phyloP scores from a whole-genome alignment of 2,113 vertebrate genomes.

The Mirza zaza region DNA sequence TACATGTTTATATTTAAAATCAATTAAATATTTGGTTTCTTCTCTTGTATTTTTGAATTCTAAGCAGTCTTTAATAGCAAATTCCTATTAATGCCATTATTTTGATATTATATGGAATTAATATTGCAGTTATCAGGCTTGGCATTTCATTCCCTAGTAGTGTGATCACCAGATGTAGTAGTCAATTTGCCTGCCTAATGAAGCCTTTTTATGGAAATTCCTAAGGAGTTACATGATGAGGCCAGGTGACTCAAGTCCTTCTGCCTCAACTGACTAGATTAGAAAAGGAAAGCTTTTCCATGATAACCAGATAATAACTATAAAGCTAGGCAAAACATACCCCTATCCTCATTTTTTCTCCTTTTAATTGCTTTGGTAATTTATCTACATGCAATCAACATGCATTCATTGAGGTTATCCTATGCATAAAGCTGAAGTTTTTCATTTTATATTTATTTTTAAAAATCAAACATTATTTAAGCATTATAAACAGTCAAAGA shows the following conservation, averaged over 20 bases:
- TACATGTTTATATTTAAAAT: not conserved
- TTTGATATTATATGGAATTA: not conserved
- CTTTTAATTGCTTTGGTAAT: not conserved
- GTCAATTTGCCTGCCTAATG: not conserved
- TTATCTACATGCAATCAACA: not conserved
- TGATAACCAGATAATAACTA: not conserved
- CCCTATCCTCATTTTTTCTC: not conserved
- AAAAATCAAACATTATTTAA: not conserved
- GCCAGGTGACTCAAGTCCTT: not conserved
- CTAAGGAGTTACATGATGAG: not conserved
- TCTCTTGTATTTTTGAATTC: not conserved
- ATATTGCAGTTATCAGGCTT: not conserved
- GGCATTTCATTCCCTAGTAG: not conserved
- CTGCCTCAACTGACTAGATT: not conserved
- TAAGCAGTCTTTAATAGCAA: not conserved
- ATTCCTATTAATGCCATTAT: not conserved
- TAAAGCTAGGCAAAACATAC: not conserved
- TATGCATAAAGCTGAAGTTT: not conserved
- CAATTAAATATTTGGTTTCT: not conserved
- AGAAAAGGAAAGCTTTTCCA: not conserved
- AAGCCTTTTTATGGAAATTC: not conserved
- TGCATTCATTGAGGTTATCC: not conserved
- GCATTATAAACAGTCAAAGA: not conserved
- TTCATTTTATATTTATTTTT: conserved; percentile 29
- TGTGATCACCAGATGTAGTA: not conserved